Base-by-base conservation (phyloP, 2,888 invertebrate species). In the Macrosoma leucophasiata region DNA sequence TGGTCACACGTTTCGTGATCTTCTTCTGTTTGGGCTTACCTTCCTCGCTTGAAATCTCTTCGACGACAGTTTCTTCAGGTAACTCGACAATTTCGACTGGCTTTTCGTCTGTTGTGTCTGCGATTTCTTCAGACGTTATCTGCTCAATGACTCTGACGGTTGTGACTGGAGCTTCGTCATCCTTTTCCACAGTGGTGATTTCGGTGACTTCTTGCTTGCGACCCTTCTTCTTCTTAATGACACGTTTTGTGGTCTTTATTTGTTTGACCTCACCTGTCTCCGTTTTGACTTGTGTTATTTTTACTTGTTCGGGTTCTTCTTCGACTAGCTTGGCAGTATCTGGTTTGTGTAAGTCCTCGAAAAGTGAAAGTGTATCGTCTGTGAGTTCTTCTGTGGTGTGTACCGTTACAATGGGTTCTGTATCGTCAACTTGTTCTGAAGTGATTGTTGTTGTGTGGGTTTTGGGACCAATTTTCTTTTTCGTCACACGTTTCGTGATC, bases 341-440 rank as follows among this genome's bases (percentile, higher is more conserved):
- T 39, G 36, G 55, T 58, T 9, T 50, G 39, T 45, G 59, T 24
- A 25, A n/a, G 7, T 39, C 22, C 32, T 21, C 24, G 1, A 42
- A 30, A 23, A 39, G 48, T 37, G 43, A 39, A 2, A 30, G 33
- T 5, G 37, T 39, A 7, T 55, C 47, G 5, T 53, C 50, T 10
- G 29, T 35, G 26, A 37, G 34, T 29, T n/a, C n/a, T n/a, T n/a
- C n/a, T n/a, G n/a, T n/a, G n/a, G n/a, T n/a, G n/a, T n/a, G n/a
- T n/a, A n/a, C 27, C 22, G 55, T 48, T 17, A 57, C 52, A 25
- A 63, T 39, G 8, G 64, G 53, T 25, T 55, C 13, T 32, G 75
- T 75, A 58, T 76, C 57, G 58, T 81, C 53, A 64, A 76, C 43
- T 46, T 48, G 46, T 31, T 13, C 40, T 42, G 33, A 48, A 18